These are phyloP conservation scores for Eudemis profundana DNA, from an alignment of 2,888 invertebrate genomes.

Conservation along the genomic window DNA sequence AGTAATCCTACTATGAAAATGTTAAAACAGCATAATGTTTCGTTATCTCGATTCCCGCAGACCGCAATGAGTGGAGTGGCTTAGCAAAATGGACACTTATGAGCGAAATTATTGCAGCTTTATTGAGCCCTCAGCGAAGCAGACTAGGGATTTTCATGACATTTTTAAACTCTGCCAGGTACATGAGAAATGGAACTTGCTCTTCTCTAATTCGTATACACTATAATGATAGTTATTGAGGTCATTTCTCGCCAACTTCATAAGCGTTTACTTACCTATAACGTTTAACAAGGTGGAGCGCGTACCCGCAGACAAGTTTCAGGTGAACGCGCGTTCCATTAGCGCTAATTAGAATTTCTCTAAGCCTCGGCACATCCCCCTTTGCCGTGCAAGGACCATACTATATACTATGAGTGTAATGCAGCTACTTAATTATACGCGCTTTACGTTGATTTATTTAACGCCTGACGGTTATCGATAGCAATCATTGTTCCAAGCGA, in stretches of 20 bases:
- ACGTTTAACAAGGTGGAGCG: constrained; percentile 49
- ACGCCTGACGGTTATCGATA: constrained; percentile 29
- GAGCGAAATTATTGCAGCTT: too few species aligned
- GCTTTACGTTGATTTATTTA: constrained; percentile 2
- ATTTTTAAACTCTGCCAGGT: background rate
- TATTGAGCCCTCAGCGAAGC: background rate
- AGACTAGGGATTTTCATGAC: constrained; percentile 10
- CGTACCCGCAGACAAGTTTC: constrained; percentile 63
- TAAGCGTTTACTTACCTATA: constrained; percentile 11
- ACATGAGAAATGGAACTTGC: background rate
- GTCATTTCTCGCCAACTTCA: constrained; percentile 13
- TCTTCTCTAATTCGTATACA: constrained; percentile 3
- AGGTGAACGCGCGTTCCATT: constrained; percentile 74
- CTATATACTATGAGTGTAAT: constrained; percentile 1
- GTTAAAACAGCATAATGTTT: too few species aligned
- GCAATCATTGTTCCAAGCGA: constrained; percentile 12
- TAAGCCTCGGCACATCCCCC: constrained; percentile 50
- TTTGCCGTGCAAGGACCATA: constrained; percentile 9
- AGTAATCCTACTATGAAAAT: too few species aligned
- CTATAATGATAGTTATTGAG: background rate
- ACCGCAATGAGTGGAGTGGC: too few species aligned
- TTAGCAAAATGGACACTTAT: too few species aligned
- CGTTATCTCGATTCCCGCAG: too few species aligned
- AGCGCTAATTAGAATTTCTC: constrained; percentile 79
- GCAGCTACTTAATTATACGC: constrained; percentile 12